phyloP scores from a whole-genome alignment of 2,797 vertebrate species.

The Danio albolineatus region DNA sequence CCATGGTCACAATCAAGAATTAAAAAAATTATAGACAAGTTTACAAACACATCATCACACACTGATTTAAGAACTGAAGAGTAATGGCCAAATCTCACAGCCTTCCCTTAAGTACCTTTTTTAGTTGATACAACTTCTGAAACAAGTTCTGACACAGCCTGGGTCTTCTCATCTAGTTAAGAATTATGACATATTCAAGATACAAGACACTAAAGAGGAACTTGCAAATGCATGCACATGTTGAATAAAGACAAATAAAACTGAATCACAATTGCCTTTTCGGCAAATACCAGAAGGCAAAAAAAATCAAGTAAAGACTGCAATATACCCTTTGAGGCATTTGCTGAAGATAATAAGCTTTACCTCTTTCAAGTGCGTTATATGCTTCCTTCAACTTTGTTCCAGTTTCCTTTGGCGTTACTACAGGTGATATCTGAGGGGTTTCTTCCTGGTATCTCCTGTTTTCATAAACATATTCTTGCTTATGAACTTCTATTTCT shows the following conservation, averaged over 20 bases:
- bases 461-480: conserved; percentile 6
- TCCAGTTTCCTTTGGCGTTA: conserved; percentile 41
- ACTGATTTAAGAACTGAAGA: background rate
- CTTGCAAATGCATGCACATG: background rate
- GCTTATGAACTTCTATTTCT: conserved; percentile 7
- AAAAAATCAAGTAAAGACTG: conserved; percentile 37
- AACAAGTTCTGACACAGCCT: conserved; percentile 44
- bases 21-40: background rate
- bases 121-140: conserved; percentile 20
- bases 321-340: conserved; percentile 27
- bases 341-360: conserved; percentile 25
- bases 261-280: conserved; percentile 47
- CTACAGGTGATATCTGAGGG: conserved; percentile 13
- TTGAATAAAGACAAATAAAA: conserved; percentile 21
- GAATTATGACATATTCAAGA: conserved; percentile 36
- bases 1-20: conserved; percentile 25
- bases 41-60: background rate
- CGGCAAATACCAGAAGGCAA: conserved; percentile 40
- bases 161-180: conserved; percentile 24
- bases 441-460: background rate
- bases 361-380: conserved; percentile 54
- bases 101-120: conserved; percentile 29
- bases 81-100: conserved; percentile 3
- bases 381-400: conserved; percentile 19
- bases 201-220: conserved; percentile 15